Conservation (phyloP, 2,113 vertebrate species). For the Otis tarda region DNA sequence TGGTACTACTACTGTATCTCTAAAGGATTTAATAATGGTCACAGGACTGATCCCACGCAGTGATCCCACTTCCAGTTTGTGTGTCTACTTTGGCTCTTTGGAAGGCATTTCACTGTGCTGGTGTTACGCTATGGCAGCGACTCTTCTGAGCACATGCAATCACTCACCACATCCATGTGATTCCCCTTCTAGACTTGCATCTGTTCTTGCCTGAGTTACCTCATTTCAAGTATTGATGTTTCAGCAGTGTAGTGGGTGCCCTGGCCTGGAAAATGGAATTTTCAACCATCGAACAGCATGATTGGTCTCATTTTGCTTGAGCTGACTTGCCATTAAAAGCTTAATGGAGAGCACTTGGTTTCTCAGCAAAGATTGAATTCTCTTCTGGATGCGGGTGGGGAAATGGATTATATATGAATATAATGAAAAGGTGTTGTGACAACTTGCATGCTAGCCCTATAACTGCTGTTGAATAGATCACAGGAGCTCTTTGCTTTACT, state of each 20-base stretch:
- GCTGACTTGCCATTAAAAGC: not conserved
- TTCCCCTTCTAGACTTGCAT: not conserved
- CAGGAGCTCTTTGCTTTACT: not conserved
- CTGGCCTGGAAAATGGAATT: conserved; percentile 6
- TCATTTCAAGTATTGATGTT: not conserved
- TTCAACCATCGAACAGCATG: not conserved
- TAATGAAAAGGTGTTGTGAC: not conserved
- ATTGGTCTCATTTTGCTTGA: not conserved
- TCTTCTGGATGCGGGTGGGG: not conserved
- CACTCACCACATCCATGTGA: not conserved
- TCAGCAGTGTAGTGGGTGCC: not conserved
- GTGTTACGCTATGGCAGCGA: not conserved
- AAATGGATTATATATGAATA: not conserved
- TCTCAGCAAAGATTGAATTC: not conserved
- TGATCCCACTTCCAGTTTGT: not conserved
- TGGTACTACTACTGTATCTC: not conserved
- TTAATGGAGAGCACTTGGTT: not conserved
- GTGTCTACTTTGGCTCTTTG: not conserved
- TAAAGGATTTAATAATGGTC: not conserved
- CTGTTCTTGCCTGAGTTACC: not conserved
- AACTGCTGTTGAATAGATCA: not conserved
- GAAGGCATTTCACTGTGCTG: not conserved
- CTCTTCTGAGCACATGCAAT: not conserved
- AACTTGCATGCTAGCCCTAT: not conserved
- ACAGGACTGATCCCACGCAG: not conserved